Conservation (phyloP, 2,113 vertebrate genomes). For the Protobothrops mucrosquamatus region DNA sequence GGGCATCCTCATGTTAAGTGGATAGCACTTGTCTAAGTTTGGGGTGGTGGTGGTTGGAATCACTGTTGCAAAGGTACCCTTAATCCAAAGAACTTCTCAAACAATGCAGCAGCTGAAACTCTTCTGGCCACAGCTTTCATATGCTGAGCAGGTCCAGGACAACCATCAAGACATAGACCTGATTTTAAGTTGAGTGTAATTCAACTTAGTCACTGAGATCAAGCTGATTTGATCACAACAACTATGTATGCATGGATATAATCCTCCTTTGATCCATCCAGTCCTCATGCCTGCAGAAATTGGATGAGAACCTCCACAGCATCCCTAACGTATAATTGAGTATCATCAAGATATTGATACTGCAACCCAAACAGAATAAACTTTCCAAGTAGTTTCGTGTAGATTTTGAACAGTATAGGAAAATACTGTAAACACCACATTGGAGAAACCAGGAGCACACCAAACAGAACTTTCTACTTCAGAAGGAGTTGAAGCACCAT, state of each 20-base stretch:
- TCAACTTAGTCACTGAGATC: neutral
- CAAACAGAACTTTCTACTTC: neutral
- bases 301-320: neutral
- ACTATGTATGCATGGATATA: neutral
- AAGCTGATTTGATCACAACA: neutral
- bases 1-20: neutral
- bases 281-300: neutral
- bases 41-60: neutral
- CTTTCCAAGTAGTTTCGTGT: neutral
- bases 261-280: neutral
- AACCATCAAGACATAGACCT: neutral
- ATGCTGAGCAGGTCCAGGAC: neutral
- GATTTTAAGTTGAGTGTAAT: neutral
- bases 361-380: neutral
- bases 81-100: neutral
- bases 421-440: neutral
- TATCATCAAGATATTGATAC: neutral
- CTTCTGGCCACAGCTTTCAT: neutral
- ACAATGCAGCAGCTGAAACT: neutral
- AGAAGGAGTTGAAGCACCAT: neutral
- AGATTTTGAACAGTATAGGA: neutral
- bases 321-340: neutral
- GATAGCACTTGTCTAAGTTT: neutral
- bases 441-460: neutral
- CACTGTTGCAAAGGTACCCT: neutral